Percentiles rank a stretch among this genome's conserved stretches.
phyloP scores from a whole-genome alignment of 1,140 invertebrate genomes.

The Bicyclus anynana region DNA sequence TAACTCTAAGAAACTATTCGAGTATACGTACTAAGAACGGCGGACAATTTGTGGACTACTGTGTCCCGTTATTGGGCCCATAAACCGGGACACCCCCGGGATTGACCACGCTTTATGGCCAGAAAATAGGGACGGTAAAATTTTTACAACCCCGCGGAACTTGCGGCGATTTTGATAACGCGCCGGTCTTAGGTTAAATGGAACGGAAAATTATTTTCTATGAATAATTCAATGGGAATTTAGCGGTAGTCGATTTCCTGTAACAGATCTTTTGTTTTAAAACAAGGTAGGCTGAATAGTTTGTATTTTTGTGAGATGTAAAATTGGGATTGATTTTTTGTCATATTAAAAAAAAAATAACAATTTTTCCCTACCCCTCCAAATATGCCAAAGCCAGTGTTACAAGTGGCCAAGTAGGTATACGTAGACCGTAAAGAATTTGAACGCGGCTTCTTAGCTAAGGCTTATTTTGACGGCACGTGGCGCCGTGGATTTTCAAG shows the following conservation, averaged over 20 bases:
- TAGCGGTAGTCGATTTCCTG: not conserved
- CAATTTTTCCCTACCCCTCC: no score
- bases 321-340: no score
- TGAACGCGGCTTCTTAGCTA: no score
- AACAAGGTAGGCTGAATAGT: not conserved
- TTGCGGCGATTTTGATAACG: slow-evolving; percentile 38
- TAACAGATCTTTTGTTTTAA: not conserved
- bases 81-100: slow-evolving; percentile 38
- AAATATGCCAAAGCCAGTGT: no score
- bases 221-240: slow-evolving; percentile 34
- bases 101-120: slow-evolving; percentile 48
- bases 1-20: not conserved
- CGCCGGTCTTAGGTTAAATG: slow-evolving; percentile 30
- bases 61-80: slow-evolving; percentile 39
- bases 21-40: slow-evolving; percentile 20
- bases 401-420: no score
- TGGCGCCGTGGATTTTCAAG: no score
- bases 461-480: no score
- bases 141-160: slow-evolving; percentile 36
- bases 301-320: not conserved
- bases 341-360: no score
- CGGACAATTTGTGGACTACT: slow-evolving; percentile 39
- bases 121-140: slow-evolving; percentile 44
- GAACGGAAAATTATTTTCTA: slow-evolving; percentile 40
- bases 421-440: no score